Evolutionary conservation across 2,113 vertebrate genomes (phyloP), one percentile per base, ranked within the genome.

Genomic region (Pseudolaguvia tuberculata): DNA sequence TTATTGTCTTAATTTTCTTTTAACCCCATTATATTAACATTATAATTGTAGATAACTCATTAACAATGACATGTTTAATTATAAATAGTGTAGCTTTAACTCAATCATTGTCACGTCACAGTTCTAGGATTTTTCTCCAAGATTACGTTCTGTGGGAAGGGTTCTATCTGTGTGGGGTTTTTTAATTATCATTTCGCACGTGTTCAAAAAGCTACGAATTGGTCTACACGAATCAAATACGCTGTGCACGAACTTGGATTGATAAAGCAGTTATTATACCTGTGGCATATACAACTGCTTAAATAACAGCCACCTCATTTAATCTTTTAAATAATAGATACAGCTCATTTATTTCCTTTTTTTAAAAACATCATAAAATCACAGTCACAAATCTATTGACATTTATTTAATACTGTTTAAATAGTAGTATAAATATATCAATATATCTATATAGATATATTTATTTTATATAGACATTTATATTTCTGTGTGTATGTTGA

Each of bases 361-460:
- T 27, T n/a, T n/a, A n/a, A n/a, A n/a, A n/a, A n/a, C n/a, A n/a
- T n/a, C n/a, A n/a, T n/a, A n/a, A n/a, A n/a, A n/a, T n/a, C n/a
- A 55, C 27, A 15, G 25, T 31, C 11, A 13, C 56, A 56, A 45
- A 72, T 83, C 70, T 81, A 57, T 12, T 78, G 52, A 84, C 84
- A 87, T 86, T 83, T 85, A 82, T 91, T 90, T 85, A 84, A 82
- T 85, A 79, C 42, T 47, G 70, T 83, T 31, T 81, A 88, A 80
- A 87, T 67, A 62, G 73, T 65, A 79, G 81, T 89, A 88, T 80
- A 90, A 90, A 91, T 87, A 85, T 79, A 88, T 83, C 87, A 76
- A 89, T 87, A 86, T 86, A 89, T 84, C 85, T 87, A 51, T 9
- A 39, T 47, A 82, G 68, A 52, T 88, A 90, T 87, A 76, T 88